Evolutionary conservation across 2,888 invertebrate genomes (phyloP), one percentile per base, ranked within the genome.

Genomic region (Ernsta delagoae): DNA sequence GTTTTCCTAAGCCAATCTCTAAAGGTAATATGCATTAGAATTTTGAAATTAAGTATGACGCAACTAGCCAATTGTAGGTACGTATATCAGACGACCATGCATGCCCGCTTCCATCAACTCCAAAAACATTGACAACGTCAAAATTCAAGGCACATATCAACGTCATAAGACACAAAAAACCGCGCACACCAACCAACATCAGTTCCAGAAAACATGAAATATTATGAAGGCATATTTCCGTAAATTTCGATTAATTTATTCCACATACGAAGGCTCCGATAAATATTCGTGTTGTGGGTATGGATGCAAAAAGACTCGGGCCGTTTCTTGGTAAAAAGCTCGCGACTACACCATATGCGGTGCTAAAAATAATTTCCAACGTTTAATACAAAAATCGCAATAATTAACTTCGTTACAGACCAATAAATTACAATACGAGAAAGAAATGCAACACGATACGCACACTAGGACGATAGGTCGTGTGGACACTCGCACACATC

Each of bases 331-430:
- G 90, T 89, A 92, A 87, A 89, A 89, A 86, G 82, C 78, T 77
- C 81, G 77, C 76, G 77, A 78, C 75, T 68, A 62, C 62, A 78
- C 83, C 86, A 85, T 87, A 86, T 88, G 88, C 86, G 79, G 82
- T 73, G 87, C 86, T 92, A 90, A 92, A 92, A 92, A 92, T 93
- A 92, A 92, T 92, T 90, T 92, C 85, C 91, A 91, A 87, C 92
- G 91, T 93, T 93, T 92, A 92, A 92, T 92, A 92, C 92, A 92
- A 93, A 93, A 93, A 93, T 93, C 88, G 90, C 88, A 92, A 92
- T 93, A 93, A 93, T 93, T 93, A 92, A 92, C 92, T 91, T 92
- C 87, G 92, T 92, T 92, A 92, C 92, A 92, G 92, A 87, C 90
- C 89, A 89, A 93, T 93, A 93, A 92, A 93, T 93, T 91, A 92